These are phyloP conservation scores for Enteromius afrohamiltoni DNA, from an alignment of 2,797 vertebrate genomes.

Conservation along the genomic window DNA sequence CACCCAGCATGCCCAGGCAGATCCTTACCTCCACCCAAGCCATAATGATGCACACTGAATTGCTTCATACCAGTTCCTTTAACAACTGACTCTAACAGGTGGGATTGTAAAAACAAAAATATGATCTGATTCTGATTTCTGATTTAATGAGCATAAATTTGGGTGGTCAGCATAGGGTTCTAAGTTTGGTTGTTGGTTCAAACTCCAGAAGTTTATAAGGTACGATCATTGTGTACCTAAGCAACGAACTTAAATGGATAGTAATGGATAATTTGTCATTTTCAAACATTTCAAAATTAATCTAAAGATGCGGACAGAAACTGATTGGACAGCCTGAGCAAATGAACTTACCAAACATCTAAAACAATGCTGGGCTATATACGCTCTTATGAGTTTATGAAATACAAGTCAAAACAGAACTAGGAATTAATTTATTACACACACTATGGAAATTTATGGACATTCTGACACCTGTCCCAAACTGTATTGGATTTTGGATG, in stretches of 20 bases:
- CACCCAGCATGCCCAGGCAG: constrained; percentile 54
- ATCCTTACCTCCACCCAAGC: constrained; percentile 50
- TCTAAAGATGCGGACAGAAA: background rate
- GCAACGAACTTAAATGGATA: background rate
- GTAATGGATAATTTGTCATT: background rate
- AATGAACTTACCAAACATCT: background rate
- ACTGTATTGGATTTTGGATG: background rate
- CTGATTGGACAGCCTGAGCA: background rate
- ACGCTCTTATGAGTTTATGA: background rate
- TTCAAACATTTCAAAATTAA: background rate
- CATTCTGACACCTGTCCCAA: too few species aligned
- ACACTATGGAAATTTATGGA: too few species aligned
- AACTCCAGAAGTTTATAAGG: background rate
- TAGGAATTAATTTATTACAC: too few species aligned
- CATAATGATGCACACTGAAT: constrained; percentile 33
- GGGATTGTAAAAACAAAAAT: constrained; percentile 4
- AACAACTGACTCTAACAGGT: constrained; percentile 25
- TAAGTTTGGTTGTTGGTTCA: background rate
- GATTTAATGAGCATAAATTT: background rate
- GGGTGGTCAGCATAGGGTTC: background rate
- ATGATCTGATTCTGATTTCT: background rate
- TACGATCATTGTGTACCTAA: background rate
- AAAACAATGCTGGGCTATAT: background rate
- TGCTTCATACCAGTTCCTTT: constrained; percentile 11
- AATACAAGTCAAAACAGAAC: background rate